These are phyloP conservation scores for Lysandra coridon DNA, from an alignment of 2,888 invertebrate genomes.

Conservation along the genomic window DNA sequence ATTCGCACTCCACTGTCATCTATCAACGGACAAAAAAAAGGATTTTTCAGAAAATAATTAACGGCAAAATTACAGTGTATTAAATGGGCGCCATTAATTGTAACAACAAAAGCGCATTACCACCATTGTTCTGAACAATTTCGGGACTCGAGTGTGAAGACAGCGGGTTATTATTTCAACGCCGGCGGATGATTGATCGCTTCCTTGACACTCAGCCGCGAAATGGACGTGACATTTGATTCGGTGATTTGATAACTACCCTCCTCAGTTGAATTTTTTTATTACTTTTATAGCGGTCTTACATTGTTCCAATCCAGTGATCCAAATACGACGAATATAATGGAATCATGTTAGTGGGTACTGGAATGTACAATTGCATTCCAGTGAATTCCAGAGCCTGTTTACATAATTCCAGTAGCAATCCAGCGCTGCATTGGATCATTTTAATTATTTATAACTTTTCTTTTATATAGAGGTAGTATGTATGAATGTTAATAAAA, in stretches of 20 bases:
- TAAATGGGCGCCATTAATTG: slow-evolving; percentile 26
- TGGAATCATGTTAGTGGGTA: too few relatives aligned
- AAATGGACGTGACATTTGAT: slow-evolving; percentile 26
- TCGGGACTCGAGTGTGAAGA: slow-evolving; percentile 31
- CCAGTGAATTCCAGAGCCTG: too few relatives aligned
- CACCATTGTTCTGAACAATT: slow-evolving; percentile 36
- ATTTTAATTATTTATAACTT: too few relatives aligned
- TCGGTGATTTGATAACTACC: neutral
- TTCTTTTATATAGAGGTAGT: too few relatives aligned
- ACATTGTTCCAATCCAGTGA: too few relatives aligned
- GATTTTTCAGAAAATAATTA: slow-evolving; percentile 16
- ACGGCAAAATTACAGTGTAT: slow-evolving; percentile 21
- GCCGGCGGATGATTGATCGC: slow-evolving; percentile 39
- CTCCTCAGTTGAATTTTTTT: neutral
- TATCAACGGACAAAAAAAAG: slow-evolving; percentile 15
- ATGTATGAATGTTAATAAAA: too few relatives aligned
- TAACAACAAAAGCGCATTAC: slow-evolving; percentile 30
- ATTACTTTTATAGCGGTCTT: neutral
- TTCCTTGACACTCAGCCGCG: slow-evolving; percentile 35
- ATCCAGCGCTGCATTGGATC: too few relatives aligned
- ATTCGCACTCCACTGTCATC: neutral
- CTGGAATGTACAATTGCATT: too few relatives aligned
- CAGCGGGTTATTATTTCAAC: slow-evolving; percentile 36
- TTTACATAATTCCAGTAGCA: too few relatives aligned
- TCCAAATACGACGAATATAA: too few relatives aligned